These are phyloP conservation scores for Mixornis gularis DNA, from an alignment of 2,113 vertebrate species.

Conservation along the genomic window DNA sequence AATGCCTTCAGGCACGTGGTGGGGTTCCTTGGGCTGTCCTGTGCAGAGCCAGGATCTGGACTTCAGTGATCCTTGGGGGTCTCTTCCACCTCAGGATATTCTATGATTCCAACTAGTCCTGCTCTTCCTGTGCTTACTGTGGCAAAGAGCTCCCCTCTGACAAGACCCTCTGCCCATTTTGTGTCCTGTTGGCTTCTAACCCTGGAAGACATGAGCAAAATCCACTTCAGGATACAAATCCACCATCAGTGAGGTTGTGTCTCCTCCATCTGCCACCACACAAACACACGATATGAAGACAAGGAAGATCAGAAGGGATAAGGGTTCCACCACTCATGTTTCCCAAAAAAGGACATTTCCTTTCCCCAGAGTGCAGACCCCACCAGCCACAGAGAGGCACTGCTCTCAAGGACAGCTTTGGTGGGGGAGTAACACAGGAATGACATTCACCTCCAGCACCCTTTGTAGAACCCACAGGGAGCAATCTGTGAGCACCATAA, in stretches of 20 bases:
- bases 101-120: background rate
- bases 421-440: no score
- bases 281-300: background rate
- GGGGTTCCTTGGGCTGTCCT: background rate
- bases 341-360: rapidly evolving
- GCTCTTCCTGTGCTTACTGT: background rate
- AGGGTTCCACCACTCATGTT: background rate
- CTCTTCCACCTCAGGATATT: background rate
- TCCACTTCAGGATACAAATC: background rate
- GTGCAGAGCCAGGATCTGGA: background rate
- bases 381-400: background rate
- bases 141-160: background rate
- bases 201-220: background rate
- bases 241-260: rapidly evolving
- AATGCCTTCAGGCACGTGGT: rapidly evolving
- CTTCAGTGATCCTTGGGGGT: background rate
- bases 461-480: background rate
- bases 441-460: background rate
- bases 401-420: rapidly evolving
- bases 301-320: background rate
- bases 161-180: background rate
- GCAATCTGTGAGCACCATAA: background rate
- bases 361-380: background rate
- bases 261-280: background rate
- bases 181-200: background rate